These are phyloP conservation scores for Notothenia rossii DNA, from an alignment of 2,113 vertebrate genomes.

Conservation along the genomic window DNA sequence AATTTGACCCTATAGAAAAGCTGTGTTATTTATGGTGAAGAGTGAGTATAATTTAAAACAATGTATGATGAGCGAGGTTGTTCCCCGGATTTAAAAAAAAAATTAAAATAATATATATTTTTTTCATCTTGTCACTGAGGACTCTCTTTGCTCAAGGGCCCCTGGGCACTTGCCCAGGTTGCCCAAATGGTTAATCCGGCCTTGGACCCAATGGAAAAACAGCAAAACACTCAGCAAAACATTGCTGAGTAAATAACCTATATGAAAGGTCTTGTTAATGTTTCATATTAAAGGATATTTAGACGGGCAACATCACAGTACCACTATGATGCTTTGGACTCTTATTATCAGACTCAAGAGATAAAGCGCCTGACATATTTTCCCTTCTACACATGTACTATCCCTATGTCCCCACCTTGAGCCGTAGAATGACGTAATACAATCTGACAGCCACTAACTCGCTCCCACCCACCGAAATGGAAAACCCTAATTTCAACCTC, in stretches of 20 bases:
- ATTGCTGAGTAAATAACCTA: not conserved
- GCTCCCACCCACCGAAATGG: slow-evolving; percentile 62
- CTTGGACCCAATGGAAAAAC: not conserved
- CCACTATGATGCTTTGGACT: not conserved
- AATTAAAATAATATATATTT: too few relatives aligned
- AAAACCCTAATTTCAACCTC: slow-evolving; percentile 42
- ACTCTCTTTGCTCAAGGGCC: too few relatives aligned
- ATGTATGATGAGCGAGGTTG: too few relatives aligned
- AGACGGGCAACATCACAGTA: not conserved
- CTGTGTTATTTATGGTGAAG: too few relatives aligned
- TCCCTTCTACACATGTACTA: not conserved
- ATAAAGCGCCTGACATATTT: not conserved
- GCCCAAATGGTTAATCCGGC: too few relatives aligned
- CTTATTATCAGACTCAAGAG: not conserved
- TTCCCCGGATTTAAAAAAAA: too few relatives aligned
- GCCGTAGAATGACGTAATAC: slow-evolving; percentile 34
- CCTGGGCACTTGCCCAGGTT: too few relatives aligned
- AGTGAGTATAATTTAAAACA: too few relatives aligned
- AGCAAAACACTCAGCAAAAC: not conserved
- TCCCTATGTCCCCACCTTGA: slow-evolving; percentile 24
- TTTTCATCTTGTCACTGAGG: too few relatives aligned
- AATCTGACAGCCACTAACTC: slow-evolving; percentile 45
- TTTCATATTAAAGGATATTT: not conserved
- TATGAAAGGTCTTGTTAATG: not conserved
- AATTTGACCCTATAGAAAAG: too few relatives aligned